Percentiles rank a stretch among this genome's conserved stretches.
These are phyloP conservation scores for Melieria picta DNA, from an alignment of 2,888 invertebrate genomes.

Conservation along the genomic window DNA sequence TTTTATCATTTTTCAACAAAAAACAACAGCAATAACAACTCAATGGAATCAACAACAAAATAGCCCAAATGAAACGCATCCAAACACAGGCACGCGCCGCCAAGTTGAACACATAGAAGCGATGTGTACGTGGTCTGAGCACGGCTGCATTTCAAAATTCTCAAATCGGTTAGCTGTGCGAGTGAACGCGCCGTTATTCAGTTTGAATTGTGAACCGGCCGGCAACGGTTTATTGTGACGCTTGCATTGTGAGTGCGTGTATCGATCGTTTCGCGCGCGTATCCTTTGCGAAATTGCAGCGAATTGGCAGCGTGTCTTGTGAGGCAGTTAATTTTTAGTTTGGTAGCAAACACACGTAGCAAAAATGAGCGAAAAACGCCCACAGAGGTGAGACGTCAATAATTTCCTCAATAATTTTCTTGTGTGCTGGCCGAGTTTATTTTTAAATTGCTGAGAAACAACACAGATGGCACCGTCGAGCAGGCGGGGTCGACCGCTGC, in stretches of 20 bases:
- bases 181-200: conserved; percentile 37
- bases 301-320: too few species aligned
- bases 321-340: too few species aligned
- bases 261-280: neutral
- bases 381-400: too few species aligned
- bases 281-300: neutral
- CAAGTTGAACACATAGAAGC: neutral
- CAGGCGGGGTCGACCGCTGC: too few species aligned
- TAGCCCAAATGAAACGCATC: neutral
- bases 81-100: neutral
- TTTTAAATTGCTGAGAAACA: too few species aligned
- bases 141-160: conserved; percentile 33
- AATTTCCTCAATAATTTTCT: too few species aligned
- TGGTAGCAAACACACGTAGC: too few species aligned
- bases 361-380: too few species aligned
- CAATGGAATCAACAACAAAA: neutral
- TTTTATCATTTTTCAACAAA: neutral
- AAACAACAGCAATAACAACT: neutral
- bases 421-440: too few species aligned
- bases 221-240: conserved; percentile 51
- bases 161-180: too few species aligned
- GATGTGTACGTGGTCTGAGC: too few species aligned
- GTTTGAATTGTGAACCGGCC: conserved; percentile 54
- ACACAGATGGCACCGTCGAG: too few species aligned
- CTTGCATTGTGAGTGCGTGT: neutral